These are phyloP conservation scores for Taurulus bubalis DNA, from an alignment of 2,113 vertebrate genomes.

Conservation along the genomic window DNA sequence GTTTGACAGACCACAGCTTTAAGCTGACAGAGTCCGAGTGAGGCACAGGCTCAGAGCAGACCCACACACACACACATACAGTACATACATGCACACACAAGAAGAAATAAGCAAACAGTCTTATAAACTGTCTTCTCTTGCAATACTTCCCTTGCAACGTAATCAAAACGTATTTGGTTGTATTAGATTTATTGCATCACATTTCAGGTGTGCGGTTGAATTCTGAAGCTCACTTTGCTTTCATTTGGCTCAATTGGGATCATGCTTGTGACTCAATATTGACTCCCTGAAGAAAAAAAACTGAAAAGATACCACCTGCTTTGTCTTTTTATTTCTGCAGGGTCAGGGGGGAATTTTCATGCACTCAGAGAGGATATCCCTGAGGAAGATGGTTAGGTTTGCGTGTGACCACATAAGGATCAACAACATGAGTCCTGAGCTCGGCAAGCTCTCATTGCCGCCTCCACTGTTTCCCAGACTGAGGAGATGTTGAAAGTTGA, in stretches of 20 bases:
- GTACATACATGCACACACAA: constrained; percentile 15
- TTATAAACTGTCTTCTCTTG: constrained; percentile 16
- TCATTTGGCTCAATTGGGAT: not conserved
- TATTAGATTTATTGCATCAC: constrained; percentile 1
- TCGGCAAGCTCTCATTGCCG: constrained; percentile 39
- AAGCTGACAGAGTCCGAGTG: constrained; percentile 53
- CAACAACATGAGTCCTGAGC: constrained; percentile 69
- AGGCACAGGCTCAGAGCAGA: constrained; percentile 24
- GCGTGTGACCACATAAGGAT: constrained; percentile 73
- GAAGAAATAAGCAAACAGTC: constrained; percentile 32
- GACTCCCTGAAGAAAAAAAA: constrained; percentile 8
- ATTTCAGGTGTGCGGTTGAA: not conserved
- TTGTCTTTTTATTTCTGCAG: constrained; percentile 54
- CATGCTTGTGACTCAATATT: not conserved
- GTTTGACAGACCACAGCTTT: constrained; percentile 60
- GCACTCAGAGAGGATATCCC: constrained; percentile 63
- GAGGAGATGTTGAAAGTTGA: constrained; percentile 55
- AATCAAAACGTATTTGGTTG: constrained; percentile 7
- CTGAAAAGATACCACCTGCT: constrained; percentile 54
- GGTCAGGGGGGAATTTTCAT: constrained; percentile 66
- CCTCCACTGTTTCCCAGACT: constrained; percentile 42
- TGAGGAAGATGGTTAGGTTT: constrained; percentile 65
- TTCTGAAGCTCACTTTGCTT: not conserved
- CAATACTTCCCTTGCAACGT: not conserved
- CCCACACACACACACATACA: constrained; percentile 18